phyloP scores from a whole-genome alignment of 1,140 invertebrate genomes.

The Hyphantria cunea region DNA sequence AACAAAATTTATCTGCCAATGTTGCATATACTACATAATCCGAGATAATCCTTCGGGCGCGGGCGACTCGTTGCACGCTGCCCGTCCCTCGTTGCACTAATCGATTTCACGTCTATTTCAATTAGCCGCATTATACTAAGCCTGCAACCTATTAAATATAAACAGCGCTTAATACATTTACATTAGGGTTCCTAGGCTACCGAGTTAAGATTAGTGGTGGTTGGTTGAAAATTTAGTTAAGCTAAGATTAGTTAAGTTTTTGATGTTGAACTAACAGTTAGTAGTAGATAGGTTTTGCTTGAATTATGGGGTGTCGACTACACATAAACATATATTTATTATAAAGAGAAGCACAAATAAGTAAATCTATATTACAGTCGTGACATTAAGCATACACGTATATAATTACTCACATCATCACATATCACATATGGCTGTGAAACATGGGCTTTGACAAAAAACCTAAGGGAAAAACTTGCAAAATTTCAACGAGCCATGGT shows the following conservation, averaged over 20 bases:
- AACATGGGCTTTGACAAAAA: too few species aligned
- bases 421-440: too few species aligned
- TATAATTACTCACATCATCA: too few species aligned
- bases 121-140: slow-evolving; percentile 37
- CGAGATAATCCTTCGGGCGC: slow-evolving; percentile 10
- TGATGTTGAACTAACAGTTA: not conserved
- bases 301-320: too few species aligned
- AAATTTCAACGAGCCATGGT: too few species aligned
- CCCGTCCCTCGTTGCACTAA: slow-evolving; percentile 38
- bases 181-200: not conserved
- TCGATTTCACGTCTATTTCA: slow-evolving; percentile 56
- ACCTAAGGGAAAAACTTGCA: too few species aligned
- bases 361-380: too few species aligned
- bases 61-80: slow-evolving; percentile 35
- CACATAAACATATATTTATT: too few species aligned
- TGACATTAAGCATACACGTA: too few species aligned
- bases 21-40: slow-evolving; percentile 3
- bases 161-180: slow-evolving; percentile 18
- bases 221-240: not conserved
- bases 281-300: not conserved
- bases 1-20: not conserved
- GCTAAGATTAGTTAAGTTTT: not conserved
- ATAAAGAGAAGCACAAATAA: too few species aligned
- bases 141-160: slow-evolving; percentile 27
- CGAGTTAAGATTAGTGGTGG: not conserved